A percentile compares a stretch with the other conserved stretches of the same genome.
Evolutionary conservation across 2,797 vertebrate species (phyloP).

Genomic region (Sebastes matsubarae): DNA sequence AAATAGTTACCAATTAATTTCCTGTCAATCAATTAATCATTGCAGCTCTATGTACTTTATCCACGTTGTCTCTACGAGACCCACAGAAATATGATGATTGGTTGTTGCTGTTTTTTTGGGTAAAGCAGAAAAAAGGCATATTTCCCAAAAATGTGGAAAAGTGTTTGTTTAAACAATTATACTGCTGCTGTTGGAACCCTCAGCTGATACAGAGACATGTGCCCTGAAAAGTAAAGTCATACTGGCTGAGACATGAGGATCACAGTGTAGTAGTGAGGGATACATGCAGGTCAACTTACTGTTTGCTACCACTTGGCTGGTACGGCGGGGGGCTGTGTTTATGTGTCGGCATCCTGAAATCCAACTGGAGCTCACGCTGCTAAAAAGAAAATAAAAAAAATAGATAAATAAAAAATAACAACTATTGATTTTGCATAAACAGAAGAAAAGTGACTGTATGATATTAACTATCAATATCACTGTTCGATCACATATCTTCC

Average conservation of each 20-base stretch:
- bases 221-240: background rate
- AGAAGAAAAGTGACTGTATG: background rate
- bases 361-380: background rate
- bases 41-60: background rate
- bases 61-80: too few species aligned
- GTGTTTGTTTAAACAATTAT: background rate
- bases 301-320: constrained; percentile 64
- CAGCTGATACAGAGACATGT: background rate
- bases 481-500: background rate
- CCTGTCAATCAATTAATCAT: background rate
- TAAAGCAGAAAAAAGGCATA: background rate
- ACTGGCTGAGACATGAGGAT: background rate
- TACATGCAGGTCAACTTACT: constrained; percentile 53
- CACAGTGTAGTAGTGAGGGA: background rate
- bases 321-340: constrained; percentile 79
- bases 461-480: background rate
- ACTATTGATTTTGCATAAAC: background rate
- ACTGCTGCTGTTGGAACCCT: background rate
- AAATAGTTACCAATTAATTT: background rate
- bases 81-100: background rate
- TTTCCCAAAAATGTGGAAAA: background rate
- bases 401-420: background rate
- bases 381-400: background rate
- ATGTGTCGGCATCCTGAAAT: constrained; percentile 77
- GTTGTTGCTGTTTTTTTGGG: background rate